Percentiles rank a stretch among this genome's conserved stretches.
These are phyloP conservation scores for Megatriorchis doriae DNA, from an alignment of 2,113 vertebrate genomes.

Conservation along the genomic window DNA sequence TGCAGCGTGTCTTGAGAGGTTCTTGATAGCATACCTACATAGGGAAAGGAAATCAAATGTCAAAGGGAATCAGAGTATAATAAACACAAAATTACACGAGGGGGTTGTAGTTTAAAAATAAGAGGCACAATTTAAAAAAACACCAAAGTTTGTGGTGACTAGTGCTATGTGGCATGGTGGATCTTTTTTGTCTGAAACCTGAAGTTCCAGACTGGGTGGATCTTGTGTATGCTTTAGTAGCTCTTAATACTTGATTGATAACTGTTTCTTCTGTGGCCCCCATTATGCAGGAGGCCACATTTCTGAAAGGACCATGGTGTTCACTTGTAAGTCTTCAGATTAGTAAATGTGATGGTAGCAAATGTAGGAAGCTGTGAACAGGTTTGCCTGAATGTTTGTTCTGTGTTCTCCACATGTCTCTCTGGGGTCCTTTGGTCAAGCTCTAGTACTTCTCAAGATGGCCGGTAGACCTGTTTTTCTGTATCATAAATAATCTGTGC, in stretches of 20 bases:
- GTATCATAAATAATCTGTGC: neutral
- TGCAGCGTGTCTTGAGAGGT: neutral
- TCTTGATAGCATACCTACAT: neutral
- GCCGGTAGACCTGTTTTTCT: neutral
- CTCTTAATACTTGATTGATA: neutral
- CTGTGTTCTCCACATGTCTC: neutral
- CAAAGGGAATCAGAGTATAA: neutral
- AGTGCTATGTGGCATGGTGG: neutral
- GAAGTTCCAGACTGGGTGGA: neutral
- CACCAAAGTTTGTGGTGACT: neutral
- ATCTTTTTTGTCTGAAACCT: neutral
- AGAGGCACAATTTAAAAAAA: neutral
- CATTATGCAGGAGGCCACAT: fast-evolving
- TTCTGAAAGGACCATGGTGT: neutral
- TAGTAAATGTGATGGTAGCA: neutral
- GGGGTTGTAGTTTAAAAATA: neutral
- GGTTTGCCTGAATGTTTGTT: neutral
- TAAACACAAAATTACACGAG: neutral
- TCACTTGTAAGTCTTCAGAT: neutral
- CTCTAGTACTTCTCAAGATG: neutral
- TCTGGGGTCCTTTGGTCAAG: neutral
- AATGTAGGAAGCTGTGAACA: neutral
- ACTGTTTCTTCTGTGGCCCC: neutral
- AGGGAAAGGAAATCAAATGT: neutral
- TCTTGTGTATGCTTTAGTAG: neutral